These are phyloP conservation scores for Drosophila lacertosa DNA, from an alignment of 1,140 invertebrate species.

Conservation along the genomic window DNA sequence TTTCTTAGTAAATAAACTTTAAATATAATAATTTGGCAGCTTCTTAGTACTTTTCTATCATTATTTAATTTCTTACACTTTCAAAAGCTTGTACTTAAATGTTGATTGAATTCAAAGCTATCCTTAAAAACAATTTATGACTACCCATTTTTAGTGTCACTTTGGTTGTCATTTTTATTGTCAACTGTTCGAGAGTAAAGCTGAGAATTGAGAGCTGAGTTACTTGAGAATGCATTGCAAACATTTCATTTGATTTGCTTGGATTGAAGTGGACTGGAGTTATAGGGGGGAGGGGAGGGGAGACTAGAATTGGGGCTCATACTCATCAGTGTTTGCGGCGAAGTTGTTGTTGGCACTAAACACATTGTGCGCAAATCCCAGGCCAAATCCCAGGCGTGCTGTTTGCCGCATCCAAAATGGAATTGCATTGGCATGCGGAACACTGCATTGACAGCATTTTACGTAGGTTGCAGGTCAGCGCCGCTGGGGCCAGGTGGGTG, in stretches of 20 bases:
- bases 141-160: no score
- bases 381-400: constrained; percentile 67
- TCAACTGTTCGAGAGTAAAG: constrained; percentile 5
- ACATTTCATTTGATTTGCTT: constrained; percentile 56
- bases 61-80: no score
- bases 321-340: constrained; percentile 19
- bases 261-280: no score
- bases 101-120: no score
- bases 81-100: no score
- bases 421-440: constrained; percentile 64
- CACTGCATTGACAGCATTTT: constrained; percentile 79
- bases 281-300: no score
- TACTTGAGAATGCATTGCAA: constrained; percentile 44
- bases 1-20: no score
- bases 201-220: neutral
- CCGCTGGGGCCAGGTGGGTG: constrained; percentile 57
- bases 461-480: constrained; percentile 55
- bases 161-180: neutral
- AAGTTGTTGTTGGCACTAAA: constrained; percentile 62
- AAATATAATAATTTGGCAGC: no score
- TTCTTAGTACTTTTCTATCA: no score
- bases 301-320: constrained; percentile 5
- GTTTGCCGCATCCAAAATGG: constrained; percentile 53
- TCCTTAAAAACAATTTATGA: no score
- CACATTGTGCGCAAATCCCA: constrained; percentile 79